Conservation (phyloP, 2,888 invertebrate genomes). For the Sericinus montela region DNA sequence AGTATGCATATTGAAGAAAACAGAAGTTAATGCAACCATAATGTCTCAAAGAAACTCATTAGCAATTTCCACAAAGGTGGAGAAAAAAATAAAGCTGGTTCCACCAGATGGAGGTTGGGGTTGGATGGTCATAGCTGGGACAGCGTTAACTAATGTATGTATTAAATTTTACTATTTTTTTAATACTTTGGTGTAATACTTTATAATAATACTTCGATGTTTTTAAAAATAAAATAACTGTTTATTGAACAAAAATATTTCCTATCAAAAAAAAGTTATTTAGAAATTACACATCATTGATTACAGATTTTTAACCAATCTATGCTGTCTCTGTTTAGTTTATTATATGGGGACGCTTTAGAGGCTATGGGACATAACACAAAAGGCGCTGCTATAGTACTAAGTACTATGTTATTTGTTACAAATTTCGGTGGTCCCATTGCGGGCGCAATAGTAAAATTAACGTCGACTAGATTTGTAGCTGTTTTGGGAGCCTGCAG, state of each 20-base stretch:
- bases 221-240: too few relatives aligned
- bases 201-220: too few relatives aligned
- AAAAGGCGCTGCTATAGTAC: constrained; percentile 82
- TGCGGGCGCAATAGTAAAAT: constrained; percentile 82
- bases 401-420: constrained; percentile 83
- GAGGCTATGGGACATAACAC: constrained; percentile 82
- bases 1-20: neutral
- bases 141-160: constrained; percentile 83
- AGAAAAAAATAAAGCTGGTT: constrained; percentile 56
- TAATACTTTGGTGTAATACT: too few relatives aligned
- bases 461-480: constrained; percentile 63
- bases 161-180: constrained; percentile 4
- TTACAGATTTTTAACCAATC: constrained; percentile 85
- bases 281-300: neutral
- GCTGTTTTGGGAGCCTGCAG: constrained; percentile 59
- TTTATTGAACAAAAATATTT: too few relatives aligned
- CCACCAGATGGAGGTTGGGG: constrained; percentile 87
- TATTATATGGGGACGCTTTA: constrained; percentile 83
- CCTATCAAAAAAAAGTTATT: too few relatives aligned
- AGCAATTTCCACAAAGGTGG: constrained; percentile 35
- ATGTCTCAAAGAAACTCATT: constrained; percentile 45
- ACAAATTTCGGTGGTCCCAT: constrained; percentile 84
- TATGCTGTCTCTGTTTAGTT: constrained; percentile 83
- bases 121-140: constrained; percentile 84
- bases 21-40: constrained; percentile 30